Percentiles rank a stretch among this genome's conserved stretches.
Conservation (phyloP, 2,113 vertebrate genomes). For the Thunnus thynnus region DNA sequence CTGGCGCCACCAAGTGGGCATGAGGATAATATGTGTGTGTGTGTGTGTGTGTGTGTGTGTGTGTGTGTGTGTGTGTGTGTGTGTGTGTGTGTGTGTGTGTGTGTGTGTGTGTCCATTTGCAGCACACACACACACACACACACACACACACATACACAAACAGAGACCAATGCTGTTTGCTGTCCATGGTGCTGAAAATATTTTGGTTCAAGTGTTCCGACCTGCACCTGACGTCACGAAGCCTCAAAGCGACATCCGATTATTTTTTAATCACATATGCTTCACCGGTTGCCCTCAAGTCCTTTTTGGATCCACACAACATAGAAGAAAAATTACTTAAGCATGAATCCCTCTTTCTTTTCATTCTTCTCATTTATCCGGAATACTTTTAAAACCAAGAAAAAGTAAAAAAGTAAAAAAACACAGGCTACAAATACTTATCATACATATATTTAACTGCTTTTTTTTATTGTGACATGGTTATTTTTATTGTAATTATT, state of each 20-base stretch:
- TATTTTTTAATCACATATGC: conserved; percentile 48
- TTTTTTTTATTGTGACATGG: background rate
- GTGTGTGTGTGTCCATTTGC: background rate
- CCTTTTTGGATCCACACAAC: background rate
- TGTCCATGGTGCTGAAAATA: conserved; percentile 57
- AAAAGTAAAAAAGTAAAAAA: background rate
- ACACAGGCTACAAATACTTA: background rate
- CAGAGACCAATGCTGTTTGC: background rate
- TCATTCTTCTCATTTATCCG: background rate
- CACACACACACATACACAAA: conserved; percentile 5
- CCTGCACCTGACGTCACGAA: background rate
- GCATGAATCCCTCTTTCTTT: background rate
- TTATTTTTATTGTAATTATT: background rate
- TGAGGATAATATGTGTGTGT: background rate
- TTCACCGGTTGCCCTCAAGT: background rate
- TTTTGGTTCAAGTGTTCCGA: conserved; percentile 12
- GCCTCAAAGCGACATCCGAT: conserved; percentile 16
- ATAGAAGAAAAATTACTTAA: background rate
- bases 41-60: background rate
- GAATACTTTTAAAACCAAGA: background rate
- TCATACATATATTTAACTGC: background rate
- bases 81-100: background rate
- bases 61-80: background rate
- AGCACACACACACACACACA: conserved; percentile 12
- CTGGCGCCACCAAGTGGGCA: conserved; percentile 74